These are phyloP conservation scores for Rallus crepitans DNA, from an alignment of 2,797 vertebrate genomes.

Conservation along the genomic window DNA sequence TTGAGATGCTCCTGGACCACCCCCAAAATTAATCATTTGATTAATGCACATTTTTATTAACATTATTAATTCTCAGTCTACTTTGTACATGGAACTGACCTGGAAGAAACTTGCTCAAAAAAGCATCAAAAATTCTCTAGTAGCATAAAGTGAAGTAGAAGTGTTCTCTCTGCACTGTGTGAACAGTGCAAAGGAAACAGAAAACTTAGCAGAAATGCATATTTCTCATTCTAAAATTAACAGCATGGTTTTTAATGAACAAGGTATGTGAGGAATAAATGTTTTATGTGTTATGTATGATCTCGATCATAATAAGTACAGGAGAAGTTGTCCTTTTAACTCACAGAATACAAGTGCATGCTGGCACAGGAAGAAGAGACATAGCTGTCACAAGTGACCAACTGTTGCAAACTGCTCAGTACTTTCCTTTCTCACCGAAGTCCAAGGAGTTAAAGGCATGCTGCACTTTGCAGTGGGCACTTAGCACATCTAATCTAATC, in stretches of 20 bases:
- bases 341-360: neutral
- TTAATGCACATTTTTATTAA: conserved; percentile 32
- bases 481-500: conserved; percentile 36
- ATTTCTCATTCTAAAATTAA: conserved; percentile 7
- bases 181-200: neutral
- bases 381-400: neutral
- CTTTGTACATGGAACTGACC: neutral
- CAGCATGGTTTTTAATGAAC: neutral
- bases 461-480: neutral
- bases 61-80: conserved; percentile 29
- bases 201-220: neutral
- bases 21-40: neutral
- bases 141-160: neutral
- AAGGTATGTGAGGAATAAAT: neutral
- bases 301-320: neutral
- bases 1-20: too few species aligned
- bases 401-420: neutral
- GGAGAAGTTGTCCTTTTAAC: neutral
- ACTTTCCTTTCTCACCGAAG: neutral
- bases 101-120: neutral
- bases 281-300: neutral
- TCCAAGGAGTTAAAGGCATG: neutral
- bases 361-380: neutral
- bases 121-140: neutral
- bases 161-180: neutral